A percentile compares a stretch with the other conserved stretches of the same genome.
Evolutionary conservation across 2,888 invertebrate genomes (phyloP).

Genomic region (Ganaspis brasiliensis): DNA sequence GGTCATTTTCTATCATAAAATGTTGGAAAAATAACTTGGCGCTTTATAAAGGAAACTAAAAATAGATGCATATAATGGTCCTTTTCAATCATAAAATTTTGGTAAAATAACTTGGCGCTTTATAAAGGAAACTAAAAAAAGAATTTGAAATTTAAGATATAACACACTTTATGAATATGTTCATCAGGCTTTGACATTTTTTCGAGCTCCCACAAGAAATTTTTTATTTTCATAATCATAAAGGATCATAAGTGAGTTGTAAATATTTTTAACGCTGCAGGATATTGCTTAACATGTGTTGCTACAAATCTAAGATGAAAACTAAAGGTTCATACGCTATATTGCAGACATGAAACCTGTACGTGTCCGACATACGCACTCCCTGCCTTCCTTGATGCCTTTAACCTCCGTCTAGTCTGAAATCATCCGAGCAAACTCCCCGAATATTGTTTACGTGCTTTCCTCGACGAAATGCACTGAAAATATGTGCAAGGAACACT

Average conservation of each 20-base stretch:
- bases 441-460: constrained; percentile 58
- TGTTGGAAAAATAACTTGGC: too few species aligned
- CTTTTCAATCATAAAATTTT: too few species aligned
- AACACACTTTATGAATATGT: too few species aligned
- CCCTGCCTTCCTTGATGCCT: constrained; percentile 46
- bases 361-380: constrained; percentile 66
- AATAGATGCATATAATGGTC: too few species aligned
- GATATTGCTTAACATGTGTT: not conserved
- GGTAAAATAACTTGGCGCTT: too few species aligned
- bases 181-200: too few species aligned
- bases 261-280: not conserved
- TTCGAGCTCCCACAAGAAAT: too few species aligned
- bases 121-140: too few species aligned
- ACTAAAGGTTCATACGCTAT: constrained; percentile 57
- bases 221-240: not conserved
- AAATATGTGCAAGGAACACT: constrained; percentile 8
- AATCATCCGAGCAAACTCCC: constrained; percentile 37
- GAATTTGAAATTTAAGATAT: too few species aligned
- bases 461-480: constrained; percentile 40
- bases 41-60: too few species aligned
- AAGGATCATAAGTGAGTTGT: too few species aligned
- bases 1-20: too few species aligned
- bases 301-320: not conserved
- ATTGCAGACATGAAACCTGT: constrained; percentile 66
- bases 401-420: constrained; percentile 32